Evolutionary conservation across 1,140 invertebrate species (phyloP), one percentile per base, ranked within the genome.

Genomic region (Eriocheir sinensis): DNA sequence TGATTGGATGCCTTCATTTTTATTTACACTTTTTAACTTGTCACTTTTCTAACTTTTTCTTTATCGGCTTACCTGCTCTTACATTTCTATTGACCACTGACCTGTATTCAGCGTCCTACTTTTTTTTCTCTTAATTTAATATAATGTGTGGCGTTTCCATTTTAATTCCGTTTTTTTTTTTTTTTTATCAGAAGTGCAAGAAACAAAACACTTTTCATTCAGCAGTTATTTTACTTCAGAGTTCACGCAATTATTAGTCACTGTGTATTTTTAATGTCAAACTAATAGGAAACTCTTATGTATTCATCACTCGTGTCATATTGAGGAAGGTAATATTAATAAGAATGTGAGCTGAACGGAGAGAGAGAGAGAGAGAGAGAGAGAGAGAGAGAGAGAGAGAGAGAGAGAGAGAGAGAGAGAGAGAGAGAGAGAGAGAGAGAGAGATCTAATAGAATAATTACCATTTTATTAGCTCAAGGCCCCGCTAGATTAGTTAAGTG

Each of bases 341-440:
- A n/a, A n/a, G n/a, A n/a, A n/a, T n/a, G 60, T 72, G 6, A 2
- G 60, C n/a, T 72, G 60, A 4, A 21, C 53, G 4, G 3, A 60
- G 53, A 60, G 53, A 60, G 53, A 60, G 53, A 60, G 53, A 60
- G 53, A 60, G 53, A 60, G 53, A 60, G 53, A 60, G 53, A 60
- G 53, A 60, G 53, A 60, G 53, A 48, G 44, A 48, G 44, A 48
- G 44, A 48, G 44, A n/a, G n/a, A n/a, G n/a, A n/a, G n/a, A n/a
- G n/a, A n/a, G n/a, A n/a, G n/a, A n/a, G n/a, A n/a, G n/a, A n/a
- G n/a, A n/a, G 48, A 53, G 48, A 53, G 48, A 53, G 48, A 72
- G 60, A 72, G 60, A 72, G 60, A 72, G 60, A 72, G 60, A 72
- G 60, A 72, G 60, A 72, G 60, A 72, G 60, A 72, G 60, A 72